A percentile compares a stretch with the other conserved stretches of the same genome.
These are phyloP conservation scores for Trichogramma evanescens DNA, from an alignment of 2,888 invertebrate genomes.

Conservation along the genomic window DNA sequence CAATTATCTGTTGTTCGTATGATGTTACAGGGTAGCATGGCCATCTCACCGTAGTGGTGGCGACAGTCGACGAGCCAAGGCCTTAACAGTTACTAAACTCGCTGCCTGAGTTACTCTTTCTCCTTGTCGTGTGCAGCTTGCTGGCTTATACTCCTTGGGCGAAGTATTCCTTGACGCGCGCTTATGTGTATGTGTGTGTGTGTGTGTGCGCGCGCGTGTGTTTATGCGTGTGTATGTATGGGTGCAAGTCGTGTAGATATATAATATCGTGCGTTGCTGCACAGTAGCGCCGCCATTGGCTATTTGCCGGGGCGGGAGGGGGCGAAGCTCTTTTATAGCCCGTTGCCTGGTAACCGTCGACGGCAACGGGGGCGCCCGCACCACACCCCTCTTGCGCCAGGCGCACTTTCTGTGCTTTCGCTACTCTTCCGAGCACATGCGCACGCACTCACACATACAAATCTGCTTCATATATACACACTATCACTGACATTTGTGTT, in stretches of 20 bases:
- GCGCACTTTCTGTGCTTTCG: constrained; percentile 26
- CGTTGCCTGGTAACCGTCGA: constrained; percentile 44
- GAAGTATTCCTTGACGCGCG: constrained; percentile 34
- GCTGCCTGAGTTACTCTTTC: neutral
- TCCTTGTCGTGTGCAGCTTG: constrained; percentile 30
- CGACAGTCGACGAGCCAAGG: constrained; percentile 28
- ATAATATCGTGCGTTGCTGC: constrained; percentile 21
- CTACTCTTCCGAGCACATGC: constrained; percentile 12
- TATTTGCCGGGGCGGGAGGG: constrained; percentile 27
- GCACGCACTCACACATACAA: constrained; percentile 3
- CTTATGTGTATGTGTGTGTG: too few relatives aligned
- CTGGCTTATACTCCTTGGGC: constrained; percentile 39
- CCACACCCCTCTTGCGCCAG: constrained; percentile 28
- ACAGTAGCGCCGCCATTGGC: constrained; percentile 47
- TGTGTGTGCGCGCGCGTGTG: too few relatives aligned
- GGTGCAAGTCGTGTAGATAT: too few relatives aligned
- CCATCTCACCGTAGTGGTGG: constrained; percentile 20
- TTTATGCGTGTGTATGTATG: too few relatives aligned
- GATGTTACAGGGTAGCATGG: neutral
- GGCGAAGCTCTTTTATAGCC: constrained; percentile 41
- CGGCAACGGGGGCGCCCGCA: constrained; percentile 14
- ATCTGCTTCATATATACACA: neutral
- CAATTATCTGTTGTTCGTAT: constrained; percentile 31
- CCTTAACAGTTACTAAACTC: constrained; percentile 46
- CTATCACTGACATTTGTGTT: neutral